Conservation (phyloP, 2,888 invertebrate species). For the Byasa hedistus region DNA sequence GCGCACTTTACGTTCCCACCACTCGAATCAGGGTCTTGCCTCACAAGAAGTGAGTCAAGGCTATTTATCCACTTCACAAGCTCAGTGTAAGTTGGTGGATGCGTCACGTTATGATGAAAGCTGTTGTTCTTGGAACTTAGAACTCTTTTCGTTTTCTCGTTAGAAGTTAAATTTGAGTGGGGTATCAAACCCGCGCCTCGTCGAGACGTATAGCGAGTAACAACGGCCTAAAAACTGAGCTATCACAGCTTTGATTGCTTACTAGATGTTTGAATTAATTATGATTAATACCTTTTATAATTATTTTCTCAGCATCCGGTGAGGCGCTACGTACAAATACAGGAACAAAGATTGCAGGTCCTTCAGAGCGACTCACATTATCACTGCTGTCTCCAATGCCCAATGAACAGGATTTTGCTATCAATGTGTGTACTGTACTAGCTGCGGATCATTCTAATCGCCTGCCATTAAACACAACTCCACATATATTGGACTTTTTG, state of each 20-base stretch:
- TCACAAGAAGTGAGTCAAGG: too few species aligned
- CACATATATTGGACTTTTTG: slow-evolving; percentile 91
- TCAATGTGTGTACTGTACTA: slow-evolving; percentile 97
- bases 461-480: slow-evolving; percentile 90
- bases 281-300: not conserved
- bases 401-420: slow-evolving; percentile 98
- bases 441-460: slow-evolving; percentile 96
- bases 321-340: slow-evolving; percentile 55
- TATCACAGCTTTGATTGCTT: not conserved
- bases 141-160: too few species aligned
- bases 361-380: slow-evolving; percentile 90
- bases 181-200: too few species aligned
- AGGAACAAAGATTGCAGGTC: slow-evolving; percentile 56
- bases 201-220: too few species aligned
- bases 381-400: slow-evolving; percentile 97
- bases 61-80: too few species aligned
- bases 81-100: too few species aligned
- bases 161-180: too few species aligned
- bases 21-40: too few species aligned
- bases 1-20: too few species aligned
- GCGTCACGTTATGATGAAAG: too few species aligned
- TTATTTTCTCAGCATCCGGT: slow-evolving; percentile 57
- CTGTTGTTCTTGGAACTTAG: too few species aligned
- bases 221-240: too few species aligned
- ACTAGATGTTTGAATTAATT: not conserved